Conservation (phyloP, 2,113 vertebrate species). For the Python bivittatus region DNA sequence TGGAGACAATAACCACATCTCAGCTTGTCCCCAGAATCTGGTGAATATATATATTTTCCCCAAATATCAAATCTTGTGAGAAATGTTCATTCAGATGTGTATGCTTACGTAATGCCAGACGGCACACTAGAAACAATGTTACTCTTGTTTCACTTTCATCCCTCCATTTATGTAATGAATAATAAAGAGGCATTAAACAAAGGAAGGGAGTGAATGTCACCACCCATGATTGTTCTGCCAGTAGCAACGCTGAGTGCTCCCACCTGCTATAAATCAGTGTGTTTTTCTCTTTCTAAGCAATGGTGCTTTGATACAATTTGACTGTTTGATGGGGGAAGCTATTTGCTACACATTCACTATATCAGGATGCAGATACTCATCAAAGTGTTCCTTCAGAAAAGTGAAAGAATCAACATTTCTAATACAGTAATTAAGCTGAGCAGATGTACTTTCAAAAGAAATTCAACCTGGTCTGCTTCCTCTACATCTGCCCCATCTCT, state of each 20-base stretch:
- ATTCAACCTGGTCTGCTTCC: slow-evolving; percentile 75
- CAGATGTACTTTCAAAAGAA: slow-evolving; percentile 75
- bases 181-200: slow-evolving; percentile 22
- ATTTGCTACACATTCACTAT: slow-evolving; percentile 75
- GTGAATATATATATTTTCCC: too few relatives aligned
- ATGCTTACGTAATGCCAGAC: slow-evolving; percentile 14
- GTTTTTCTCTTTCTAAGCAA: slow-evolving; percentile 36
- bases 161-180: neutral
- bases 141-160: neutral
- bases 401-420: slow-evolving; percentile 79
- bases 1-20: neutral
- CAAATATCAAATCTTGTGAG: slow-evolving; percentile 14
- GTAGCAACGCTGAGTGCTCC: slow-evolving; percentile 45
- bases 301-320: slow-evolving; percentile 53
- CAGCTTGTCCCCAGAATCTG: neutral
- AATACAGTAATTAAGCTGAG: slow-evolving; percentile 77
- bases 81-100: slow-evolving; percentile 38
- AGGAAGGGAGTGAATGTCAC: neutral
- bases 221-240: slow-evolving; percentile 17
- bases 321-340: slow-evolving; percentile 61
- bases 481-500: slow-evolving; percentile 75
- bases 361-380: slow-evolving; percentile 72
- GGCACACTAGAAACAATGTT: neutral
- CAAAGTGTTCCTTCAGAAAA: slow-evolving; percentile 74
- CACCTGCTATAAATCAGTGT: slow-evolving; percentile 29